Evolutionary conservation across 2,888 invertebrate species (phyloP).

Genomic region (Harpalus rubripes): DNA sequence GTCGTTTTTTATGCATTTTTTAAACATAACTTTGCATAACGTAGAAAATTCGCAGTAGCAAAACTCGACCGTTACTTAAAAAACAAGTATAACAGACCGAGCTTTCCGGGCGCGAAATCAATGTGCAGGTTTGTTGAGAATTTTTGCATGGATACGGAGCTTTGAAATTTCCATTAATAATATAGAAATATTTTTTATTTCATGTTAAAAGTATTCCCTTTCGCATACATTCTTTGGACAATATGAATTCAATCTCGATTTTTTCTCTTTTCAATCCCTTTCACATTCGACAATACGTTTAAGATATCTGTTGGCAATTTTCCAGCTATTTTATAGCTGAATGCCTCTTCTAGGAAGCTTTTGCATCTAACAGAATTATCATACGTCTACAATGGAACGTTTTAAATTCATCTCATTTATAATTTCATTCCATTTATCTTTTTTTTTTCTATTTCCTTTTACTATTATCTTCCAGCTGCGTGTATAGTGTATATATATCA

Average conservation of each 20-base stretch:
- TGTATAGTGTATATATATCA: too few species aligned
- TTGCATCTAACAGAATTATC: background rate
- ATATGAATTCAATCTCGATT: background rate
- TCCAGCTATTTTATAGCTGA: background rate
- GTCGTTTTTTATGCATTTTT: too few species aligned
- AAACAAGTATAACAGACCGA: too few species aligned
- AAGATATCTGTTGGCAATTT: background rate
- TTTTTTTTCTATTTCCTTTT: background rate
- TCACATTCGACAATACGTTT: background rate
- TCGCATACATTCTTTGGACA: background rate
- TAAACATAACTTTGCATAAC: too few species aligned
- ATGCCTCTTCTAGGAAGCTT: conserved; percentile 1
- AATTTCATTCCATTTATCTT: background rate
- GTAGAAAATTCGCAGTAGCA: too few species aligned
- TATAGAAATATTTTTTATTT: background rate
- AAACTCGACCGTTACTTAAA: too few species aligned
- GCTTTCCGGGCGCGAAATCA: too few species aligned
- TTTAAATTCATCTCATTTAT: background rate
- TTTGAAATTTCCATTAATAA: too few species aligned
- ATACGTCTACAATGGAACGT: background rate
- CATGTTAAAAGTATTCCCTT: background rate
- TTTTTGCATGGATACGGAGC: too few species aligned
- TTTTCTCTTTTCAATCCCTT: background rate
- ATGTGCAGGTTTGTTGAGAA: too few species aligned
- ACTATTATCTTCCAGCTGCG: too few species aligned